These are phyloP conservation scores for Streblospio benedicti DNA, from an alignment of 1,140 invertebrate genomes.

Conservation along the genomic window DNA sequence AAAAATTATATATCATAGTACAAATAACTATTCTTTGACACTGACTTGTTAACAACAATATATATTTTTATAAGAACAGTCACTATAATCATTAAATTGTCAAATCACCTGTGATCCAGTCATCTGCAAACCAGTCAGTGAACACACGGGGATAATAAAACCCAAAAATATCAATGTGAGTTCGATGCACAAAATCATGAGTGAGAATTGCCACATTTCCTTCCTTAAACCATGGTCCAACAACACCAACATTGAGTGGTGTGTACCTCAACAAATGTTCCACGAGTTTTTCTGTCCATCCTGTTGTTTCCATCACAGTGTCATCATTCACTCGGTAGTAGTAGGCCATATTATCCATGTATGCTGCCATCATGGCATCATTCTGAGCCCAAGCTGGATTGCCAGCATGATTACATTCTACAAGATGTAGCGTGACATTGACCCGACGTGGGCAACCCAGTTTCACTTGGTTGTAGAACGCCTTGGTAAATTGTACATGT, in stretches of 20 bases:
- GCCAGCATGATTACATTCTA: slow-evolving; percentile 16
- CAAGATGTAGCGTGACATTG: slow-evolving; percentile 17
- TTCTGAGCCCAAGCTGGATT: slow-evolving; percentile 20
- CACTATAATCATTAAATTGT: too few species aligned
- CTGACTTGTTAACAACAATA: too few species aligned
- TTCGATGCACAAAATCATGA: slow-evolving; percentile 19
- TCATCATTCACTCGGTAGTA: slow-evolving; percentile 19
- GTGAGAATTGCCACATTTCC: slow-evolving; percentile 17
- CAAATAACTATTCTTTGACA: too few species aligned
- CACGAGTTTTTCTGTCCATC: slow-evolving; percentile 15
- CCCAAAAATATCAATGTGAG: slow-evolving; percentile 19
- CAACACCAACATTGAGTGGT: slow-evolving; percentile 17
- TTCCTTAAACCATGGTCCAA: slow-evolving; percentile 17
- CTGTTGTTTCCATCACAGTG: slow-evolving; percentile 16
- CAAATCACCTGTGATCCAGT: slow-evolving; percentile 19
- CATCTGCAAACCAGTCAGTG: slow-evolving; percentile 21
- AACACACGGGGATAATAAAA: slow-evolving; percentile 19
- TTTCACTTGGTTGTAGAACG: slow-evolving; percentile 1
- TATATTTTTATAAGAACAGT: too few species aligned
- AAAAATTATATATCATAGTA: too few species aligned
- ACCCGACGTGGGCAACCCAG: slow-evolving; percentile 4
- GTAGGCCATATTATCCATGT: slow-evolving; percentile 19
- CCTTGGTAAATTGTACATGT: slow-evolving; percentile 6
- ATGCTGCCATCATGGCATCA: slow-evolving; percentile 21
- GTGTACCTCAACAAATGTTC: background rate